Evolutionary conservation across 2,113 vertebrate species (phyloP), one percentile per base, ranked within the genome.

Genomic region (Rhinogobius similis): DNA sequence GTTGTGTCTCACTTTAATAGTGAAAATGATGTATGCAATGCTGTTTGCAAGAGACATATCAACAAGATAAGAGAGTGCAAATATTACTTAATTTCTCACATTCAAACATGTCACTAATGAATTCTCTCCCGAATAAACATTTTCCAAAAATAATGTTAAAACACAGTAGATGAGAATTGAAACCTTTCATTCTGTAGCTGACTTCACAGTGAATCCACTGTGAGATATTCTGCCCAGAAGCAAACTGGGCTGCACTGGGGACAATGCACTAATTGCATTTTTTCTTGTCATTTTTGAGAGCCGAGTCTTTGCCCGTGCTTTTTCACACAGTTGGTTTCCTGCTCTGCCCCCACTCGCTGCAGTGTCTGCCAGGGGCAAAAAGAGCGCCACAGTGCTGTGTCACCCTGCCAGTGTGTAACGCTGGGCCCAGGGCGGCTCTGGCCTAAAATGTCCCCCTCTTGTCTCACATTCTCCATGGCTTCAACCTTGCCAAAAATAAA

Each of bases 331-430:
- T 77, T 68, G 41, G 68, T 44, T 8, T 36, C 32, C 32, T 36
- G 9, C 58, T 53, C 14, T 23, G 48, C 66, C 36, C 53, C 66
- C 62, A 73, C 61, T 70, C 64, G 69, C 69, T 81, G 86, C 79
- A 20, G 69, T 80, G 85, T 88, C 72, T 75, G 71, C 88, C 84
- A 59, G 50, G 62, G 48, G 87, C 78, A 76, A 81, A n/a, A 78
- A 71, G 73, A 87, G 82, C 85, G 86, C 88, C 88, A 89, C 82
- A 81, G 86, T 85, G 83, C 88, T 76, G 84, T 91, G 88, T 90
- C 88, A 88, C 86, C 85, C 89, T 87, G 76, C 79, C 83, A 90
- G 87, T 90, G 86, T 88, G 85, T 85, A 89, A 85, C 73, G 52
- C 59, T 29, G 46, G 75, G 79, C 90, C 85, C 53, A 59, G 64